phyloP scores from a whole-genome alignment of 2,797 vertebrate genomes.

The Steatocranus sp. region DNA sequence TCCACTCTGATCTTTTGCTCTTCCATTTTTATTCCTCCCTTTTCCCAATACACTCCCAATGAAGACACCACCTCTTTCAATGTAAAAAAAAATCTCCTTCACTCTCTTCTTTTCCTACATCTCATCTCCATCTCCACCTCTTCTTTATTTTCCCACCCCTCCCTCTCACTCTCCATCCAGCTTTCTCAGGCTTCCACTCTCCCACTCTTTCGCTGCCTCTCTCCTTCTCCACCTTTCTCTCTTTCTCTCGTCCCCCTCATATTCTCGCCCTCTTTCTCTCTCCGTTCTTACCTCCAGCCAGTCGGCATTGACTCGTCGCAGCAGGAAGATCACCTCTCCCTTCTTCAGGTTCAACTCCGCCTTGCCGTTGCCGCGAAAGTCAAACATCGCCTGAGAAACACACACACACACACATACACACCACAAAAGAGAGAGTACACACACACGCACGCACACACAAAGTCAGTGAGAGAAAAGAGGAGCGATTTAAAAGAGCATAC shows the following conservation, averaged over 20 bases:
- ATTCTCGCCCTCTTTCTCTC: not conserved
- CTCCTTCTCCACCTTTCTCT: not conserved
- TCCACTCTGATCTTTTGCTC: not conserved
- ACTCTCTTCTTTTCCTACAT: not conserved
- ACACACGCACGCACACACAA: not conserved
- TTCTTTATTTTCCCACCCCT: not conserved
- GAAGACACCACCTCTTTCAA: not conserved
- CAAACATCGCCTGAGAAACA: constrained; percentile 83
- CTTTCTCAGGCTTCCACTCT: not conserved
- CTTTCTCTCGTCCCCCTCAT: not conserved
- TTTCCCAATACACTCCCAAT: not conserved
- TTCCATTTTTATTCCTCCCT: not conserved
- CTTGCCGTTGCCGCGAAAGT: constrained; percentile 84
- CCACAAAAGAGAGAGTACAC: not conserved
- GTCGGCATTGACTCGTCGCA: constrained; percentile 89
- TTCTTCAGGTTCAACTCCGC: constrained; percentile 88
- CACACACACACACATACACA: not conserved
- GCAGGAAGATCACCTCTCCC: constrained; percentile 92
- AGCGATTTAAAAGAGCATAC: constrained; percentile 19
- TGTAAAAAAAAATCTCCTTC: not conserved
- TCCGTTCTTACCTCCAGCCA: constrained; percentile 89
- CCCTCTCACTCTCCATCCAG: not conserved
- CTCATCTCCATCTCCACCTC: constrained; percentile 10
- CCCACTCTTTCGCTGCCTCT: not conserved
- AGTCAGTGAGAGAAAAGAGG: constrained; percentile 36